These are phyloP conservation scores for Etia nguti DNA, from an alignment of 2,113 vertebrate genomes.

Conservation along the genomic window DNA sequence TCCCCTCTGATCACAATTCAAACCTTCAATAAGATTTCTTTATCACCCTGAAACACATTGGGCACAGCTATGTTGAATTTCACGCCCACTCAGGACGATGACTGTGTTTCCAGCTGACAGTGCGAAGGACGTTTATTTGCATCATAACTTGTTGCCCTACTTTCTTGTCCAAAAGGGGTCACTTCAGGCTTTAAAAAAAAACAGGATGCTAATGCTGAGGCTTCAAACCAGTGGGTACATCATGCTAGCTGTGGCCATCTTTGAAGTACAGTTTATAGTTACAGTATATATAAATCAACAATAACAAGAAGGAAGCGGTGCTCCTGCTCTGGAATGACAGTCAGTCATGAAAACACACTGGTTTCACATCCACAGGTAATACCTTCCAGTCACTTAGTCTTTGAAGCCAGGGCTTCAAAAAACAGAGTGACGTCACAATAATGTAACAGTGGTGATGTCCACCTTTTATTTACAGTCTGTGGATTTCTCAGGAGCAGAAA, in stretches of 20 bases:
- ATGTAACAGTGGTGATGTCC: not conserved
- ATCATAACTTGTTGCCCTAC: not conserved
- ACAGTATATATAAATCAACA: not conserved
- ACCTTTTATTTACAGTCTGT: not conserved
- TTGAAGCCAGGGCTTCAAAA: not conserved
- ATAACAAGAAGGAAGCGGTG: not conserved
- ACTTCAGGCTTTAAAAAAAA: not conserved
- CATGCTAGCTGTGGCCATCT: not conserved
- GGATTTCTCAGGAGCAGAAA: not conserved
- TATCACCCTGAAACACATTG: not conserved
- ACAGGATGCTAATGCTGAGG: not conserved
- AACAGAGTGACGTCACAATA: not conserved
- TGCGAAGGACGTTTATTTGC: not conserved
- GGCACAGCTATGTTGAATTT: not conserved
- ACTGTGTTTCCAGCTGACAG: not conserved
- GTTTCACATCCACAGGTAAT: not conserved
- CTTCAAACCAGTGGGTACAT: not conserved
- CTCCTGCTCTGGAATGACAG: not conserved
- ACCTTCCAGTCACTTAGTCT: not conserved
- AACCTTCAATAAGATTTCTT: not conserved
- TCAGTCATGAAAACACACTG: not conserved
- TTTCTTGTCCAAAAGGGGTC: not conserved
- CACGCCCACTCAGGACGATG: not conserved
- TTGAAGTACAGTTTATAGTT: not conserved
- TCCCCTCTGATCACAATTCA: not conserved